Base-by-base conservation (phyloP, 2,797 vertebrate genomes). In the Gambelia wislizenii region DNA sequence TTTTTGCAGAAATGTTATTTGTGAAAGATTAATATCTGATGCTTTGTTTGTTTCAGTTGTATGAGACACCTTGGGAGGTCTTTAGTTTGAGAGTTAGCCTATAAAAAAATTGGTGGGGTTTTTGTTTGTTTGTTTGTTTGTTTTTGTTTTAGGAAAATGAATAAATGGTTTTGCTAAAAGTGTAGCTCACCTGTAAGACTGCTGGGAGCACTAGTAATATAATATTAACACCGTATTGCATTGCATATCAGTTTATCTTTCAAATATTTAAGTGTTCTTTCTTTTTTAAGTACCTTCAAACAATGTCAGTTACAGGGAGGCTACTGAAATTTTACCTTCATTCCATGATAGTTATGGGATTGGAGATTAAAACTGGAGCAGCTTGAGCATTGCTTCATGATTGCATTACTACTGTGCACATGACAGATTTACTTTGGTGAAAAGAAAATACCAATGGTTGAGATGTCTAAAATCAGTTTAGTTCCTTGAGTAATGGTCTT, bases 1-100 rank as follows among this genome's bases (percentile, higher is more conserved):
- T 33, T 80, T 56, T 22, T 8, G 22, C 2, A 22, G 18, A 56
- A 77, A 54, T 18, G 20, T 49, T 54, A 54, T 30, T 77, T 49
- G 42, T n/a, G 70, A 27, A 76, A n/a, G 13, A 2, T 54, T 79
- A 18, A 79, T 54, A 33, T 33, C 72, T 25, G 56, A 61, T 61
- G 56, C 25, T 72, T 72, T 72, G 49, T 84, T 85, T 59, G 49
- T 84, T 85, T 59, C 36, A 75, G 36, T 42, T 75, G 54, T 85
- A 16, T 79, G 77, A 54, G 77, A 3, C 52, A 49, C 49, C 49
- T n/a, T n/a, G 49, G 30, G 77, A 52, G 6, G n/a, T 30, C 52
- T 85, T 72, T 85, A 8, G 36, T 16, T 39, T 2, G 39, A 85
- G 42, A 59, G 25, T 39, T 8, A 39, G 36, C 52, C 42, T 44